Percentiles rank a stretch among this genome's conserved stretches.
These are phyloP conservation scores for Solenodon paradoxus DNA, from an alignment of 2,113 vertebrate genomes.

Conservation along the genomic window DNA sequence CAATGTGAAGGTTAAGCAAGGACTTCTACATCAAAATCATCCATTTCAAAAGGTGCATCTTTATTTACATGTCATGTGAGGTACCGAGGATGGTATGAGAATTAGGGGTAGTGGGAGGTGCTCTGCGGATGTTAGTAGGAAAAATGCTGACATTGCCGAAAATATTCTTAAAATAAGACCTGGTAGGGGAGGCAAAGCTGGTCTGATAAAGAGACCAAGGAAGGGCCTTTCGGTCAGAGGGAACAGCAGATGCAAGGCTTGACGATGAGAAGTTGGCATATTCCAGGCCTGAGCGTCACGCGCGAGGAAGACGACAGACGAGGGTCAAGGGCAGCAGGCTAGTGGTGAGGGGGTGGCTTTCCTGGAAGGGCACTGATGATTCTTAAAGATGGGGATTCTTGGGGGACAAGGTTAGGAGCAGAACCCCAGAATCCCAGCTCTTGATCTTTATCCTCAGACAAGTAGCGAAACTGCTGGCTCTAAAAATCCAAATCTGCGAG, in stretches of 20 bases:
- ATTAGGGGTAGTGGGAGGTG: neutral
- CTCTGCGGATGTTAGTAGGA: neutral
- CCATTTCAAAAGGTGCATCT: neutral
- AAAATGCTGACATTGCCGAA: neutral
- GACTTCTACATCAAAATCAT: neutral
- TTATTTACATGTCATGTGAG: neutral
- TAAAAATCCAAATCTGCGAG: neutral
- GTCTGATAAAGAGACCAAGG: neutral
- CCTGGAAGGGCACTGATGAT: neutral
- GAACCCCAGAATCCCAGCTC: neutral
- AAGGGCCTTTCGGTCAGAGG: neutral
- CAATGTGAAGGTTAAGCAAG: neutral
- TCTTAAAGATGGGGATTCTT: neutral
- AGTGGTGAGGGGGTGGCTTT: neutral
- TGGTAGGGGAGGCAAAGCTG: neutral
- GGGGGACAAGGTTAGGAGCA: neutral
- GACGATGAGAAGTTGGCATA: neutral
- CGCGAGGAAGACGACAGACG: neutral
- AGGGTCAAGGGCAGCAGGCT: fast-evolving
- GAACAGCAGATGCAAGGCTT: neutral
- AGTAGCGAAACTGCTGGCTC: neutral
- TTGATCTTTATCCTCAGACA: neutral
- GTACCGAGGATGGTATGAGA: neutral
- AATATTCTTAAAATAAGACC: neutral
- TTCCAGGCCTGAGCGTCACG: no score